phyloP scores from a whole-genome alignment of 2,113 vertebrate species.

The Lasiurus cinereus region DNA sequence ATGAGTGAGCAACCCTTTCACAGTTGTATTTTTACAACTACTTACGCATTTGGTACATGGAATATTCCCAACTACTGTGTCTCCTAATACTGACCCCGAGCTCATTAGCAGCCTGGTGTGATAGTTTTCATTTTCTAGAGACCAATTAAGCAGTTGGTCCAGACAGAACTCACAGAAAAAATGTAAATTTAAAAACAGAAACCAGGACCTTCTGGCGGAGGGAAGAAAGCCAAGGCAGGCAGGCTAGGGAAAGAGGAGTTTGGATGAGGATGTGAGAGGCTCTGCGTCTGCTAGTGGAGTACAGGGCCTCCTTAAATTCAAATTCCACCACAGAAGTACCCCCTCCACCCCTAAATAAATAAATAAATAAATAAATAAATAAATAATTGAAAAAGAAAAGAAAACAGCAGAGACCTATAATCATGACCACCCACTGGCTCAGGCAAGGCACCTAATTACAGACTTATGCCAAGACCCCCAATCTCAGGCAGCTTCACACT shows the following conservation, averaged over 20 bases:
- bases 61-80: background rate
- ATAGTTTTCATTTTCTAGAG: slow-evolving; percentile 28
- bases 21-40: background rate
- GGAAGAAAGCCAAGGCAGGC: background rate
- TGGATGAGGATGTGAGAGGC: background rate
- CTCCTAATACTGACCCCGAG: slow-evolving; percentile 43
- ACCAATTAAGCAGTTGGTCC: slow-evolving; percentile 57
- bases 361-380: background rate
- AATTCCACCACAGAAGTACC: background rate
- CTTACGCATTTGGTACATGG: slow-evolving; percentile 5
- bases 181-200: slow-evolving; percentile 61
- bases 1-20: slow-evolving; percentile 10
- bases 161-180: slow-evolving; percentile 51
- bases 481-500: background rate
- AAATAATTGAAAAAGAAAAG: background rate
- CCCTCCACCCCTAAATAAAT: background rate
- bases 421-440: background rate
- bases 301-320: background rate
- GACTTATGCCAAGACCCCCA: background rate
- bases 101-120: slow-evolving; percentile 60
- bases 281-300: background rate
- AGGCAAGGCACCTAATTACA: background rate
- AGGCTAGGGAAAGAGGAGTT: background rate
- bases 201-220: background rate
- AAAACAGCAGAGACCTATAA: background rate